Percentiles rank a stretch among this genome's conserved stretches.
phyloP scores from a whole-genome alignment of 2,888 invertebrate genomes.

The Morinoia aosen region DNA sequence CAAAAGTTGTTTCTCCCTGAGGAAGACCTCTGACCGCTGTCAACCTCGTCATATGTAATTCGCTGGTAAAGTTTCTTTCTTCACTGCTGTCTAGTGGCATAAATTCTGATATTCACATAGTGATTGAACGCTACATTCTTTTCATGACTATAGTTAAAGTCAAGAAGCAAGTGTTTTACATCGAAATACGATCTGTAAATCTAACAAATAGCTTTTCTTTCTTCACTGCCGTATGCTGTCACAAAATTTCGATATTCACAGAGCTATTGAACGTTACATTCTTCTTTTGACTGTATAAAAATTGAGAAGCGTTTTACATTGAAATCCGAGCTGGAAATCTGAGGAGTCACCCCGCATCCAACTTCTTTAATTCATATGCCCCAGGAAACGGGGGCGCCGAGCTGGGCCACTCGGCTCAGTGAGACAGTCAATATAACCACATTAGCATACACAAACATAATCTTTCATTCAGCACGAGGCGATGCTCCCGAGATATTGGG shows the following conservation, averaged over 20 bases:
- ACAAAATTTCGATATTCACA: background rate
- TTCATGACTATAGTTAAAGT: background rate
- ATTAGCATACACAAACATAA: constrained; percentile 50
- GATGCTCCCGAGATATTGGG: constrained; percentile 33
- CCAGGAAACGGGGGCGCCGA: background rate
- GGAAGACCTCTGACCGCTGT: no score
- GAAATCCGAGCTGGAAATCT: background rate
- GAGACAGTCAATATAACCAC: constrained; percentile 39
- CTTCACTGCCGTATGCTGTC: no score
- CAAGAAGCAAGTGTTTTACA: background rate
- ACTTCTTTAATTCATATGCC: constrained; percentile 21
- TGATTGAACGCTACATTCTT: background rate
- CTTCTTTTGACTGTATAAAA: background rate
- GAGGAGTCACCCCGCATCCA: background rate
- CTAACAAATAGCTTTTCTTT: background rate
- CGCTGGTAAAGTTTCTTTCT: background rate
- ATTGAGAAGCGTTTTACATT: background rate
- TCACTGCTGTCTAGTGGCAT: background rate
- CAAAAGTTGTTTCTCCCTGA: no score
- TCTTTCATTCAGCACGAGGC: background rate
- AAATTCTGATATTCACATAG: no score
- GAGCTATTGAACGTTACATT: background rate
- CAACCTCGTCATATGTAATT: background rate
- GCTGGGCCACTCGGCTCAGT: background rate
- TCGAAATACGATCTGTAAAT: background rate